phyloP scores from a whole-genome alignment of 2,888 invertebrate species.

The Bombylius discolor region DNA sequence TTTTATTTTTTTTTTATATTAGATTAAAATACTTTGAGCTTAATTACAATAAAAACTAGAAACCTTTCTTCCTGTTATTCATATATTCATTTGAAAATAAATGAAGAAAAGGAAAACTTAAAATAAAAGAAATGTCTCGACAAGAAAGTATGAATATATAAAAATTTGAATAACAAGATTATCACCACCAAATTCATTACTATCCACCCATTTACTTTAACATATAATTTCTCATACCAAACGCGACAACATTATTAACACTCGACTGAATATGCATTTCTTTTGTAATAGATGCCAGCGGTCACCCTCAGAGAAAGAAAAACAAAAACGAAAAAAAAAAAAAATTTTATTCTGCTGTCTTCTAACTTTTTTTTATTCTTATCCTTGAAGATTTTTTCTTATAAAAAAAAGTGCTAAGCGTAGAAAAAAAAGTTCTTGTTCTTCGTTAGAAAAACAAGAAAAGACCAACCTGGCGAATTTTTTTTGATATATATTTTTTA shows the following conservation, averaged over 20 bases:
- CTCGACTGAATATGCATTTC: constrained; percentile 36
- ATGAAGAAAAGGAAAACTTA: background rate
- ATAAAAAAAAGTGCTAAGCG: background rate
- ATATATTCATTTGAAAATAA: background rate
- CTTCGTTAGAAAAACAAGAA: background rate
- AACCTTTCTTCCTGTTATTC: background rate
- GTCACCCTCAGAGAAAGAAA: background rate
- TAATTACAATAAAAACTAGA: background rate
- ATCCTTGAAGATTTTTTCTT: background rate
- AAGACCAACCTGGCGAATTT: background rate
- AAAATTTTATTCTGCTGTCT: background rate
- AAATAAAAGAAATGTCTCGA: background rate
- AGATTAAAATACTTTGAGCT: background rate
- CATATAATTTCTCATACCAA: constrained; percentile 7
- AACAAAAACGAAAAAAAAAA: background rate
- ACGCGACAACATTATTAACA: constrained; percentile 34
- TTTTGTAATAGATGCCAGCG: constrained; percentile 17
- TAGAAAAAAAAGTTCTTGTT: background rate
- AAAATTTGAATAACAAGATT: constrained; percentile 33
- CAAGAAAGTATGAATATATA: constrained; percentile 9
- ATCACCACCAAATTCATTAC: constrained; percentile 19
- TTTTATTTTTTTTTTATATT: background rate
- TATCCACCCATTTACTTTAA: background rate
- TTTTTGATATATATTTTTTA: background rate
- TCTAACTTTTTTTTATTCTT: background rate